phyloP scores from a whole-genome alignment of 2,888 invertebrate species.

The Leptinotarsa haldemani region DNA sequence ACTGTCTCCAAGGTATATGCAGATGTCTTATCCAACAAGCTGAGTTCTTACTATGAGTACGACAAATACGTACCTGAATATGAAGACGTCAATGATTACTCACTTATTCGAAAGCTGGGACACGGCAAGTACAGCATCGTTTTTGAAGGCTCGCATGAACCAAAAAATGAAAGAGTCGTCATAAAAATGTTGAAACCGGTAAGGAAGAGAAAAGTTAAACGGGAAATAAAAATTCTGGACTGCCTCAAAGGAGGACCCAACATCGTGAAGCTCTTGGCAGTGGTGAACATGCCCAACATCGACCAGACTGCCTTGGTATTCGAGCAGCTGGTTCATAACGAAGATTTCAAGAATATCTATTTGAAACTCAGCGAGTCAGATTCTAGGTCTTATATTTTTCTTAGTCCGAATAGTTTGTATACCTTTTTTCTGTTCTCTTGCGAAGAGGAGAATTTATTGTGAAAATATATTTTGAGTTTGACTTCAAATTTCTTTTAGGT shows the following conservation, averaged over 20 bases:
- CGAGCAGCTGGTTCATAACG: conserved; percentile 60
- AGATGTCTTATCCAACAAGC: conserved; percentile 58
- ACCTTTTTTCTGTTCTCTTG: too few relatives aligned
- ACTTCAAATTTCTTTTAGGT: conserved; percentile 46
- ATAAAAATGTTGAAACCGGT: conserved; percentile 65
- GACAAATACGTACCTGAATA: conserved; percentile 58
- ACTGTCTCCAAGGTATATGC: conserved; percentile 61
- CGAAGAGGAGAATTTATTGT: neutral
- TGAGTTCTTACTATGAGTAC: conserved; percentile 61
- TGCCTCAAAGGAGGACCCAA: conserved; percentile 61
- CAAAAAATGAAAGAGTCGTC: conserved; percentile 58
- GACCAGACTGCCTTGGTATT: conserved; percentile 61
- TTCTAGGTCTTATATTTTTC: conserved; percentile 43
- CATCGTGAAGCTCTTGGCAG: conserved; percentile 59
- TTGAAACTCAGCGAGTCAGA: conserved; percentile 61
- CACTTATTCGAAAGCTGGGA: conserved; percentile 60
- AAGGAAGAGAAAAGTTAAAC: conserved; percentile 62
- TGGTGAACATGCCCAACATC: conserved; percentile 52
- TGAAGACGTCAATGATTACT: conserved; percentile 60
- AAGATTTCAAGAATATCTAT: conserved; percentile 64
- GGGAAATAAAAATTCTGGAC: conserved; percentile 64
- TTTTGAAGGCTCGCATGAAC: conserved; percentile 61
- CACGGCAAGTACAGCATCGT: conserved; percentile 65
- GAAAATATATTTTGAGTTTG: neutral
- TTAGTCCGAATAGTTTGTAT: neutral